Evolutionary conservation across 2,113 vertebrate species (phyloP).

Genomic region (Ammodytes marinus): DNA sequence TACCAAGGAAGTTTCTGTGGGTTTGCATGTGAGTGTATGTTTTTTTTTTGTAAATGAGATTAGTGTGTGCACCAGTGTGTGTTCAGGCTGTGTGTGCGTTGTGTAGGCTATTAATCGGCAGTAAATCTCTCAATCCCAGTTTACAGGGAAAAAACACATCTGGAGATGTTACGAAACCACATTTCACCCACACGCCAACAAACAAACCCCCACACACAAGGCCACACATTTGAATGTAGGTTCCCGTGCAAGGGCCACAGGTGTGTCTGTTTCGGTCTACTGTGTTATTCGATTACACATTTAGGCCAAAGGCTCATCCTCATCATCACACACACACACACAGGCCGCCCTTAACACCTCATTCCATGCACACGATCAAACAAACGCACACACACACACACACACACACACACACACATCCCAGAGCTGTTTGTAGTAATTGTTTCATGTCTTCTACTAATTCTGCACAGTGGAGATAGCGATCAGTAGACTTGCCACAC

Average conservation of each 20-base stretch:
- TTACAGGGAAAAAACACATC: constrained; percentile 66
- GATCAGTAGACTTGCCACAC: constrained; percentile 11
- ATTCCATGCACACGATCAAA: constrained; percentile 5
- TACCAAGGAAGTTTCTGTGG: constrained; percentile 2
- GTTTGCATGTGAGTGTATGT: constrained; percentile 7
- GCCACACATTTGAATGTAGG: not conserved
- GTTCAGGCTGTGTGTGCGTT: constrained; percentile 6
- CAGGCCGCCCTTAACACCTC: not conserved
- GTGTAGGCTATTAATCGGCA: constrained; percentile 66
- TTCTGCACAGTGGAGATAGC: not conserved
- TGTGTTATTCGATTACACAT: constrained; percentile 69
- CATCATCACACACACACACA: constrained; percentile 19
- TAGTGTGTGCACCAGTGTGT: constrained; percentile 18
- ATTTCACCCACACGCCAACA: constrained; percentile 46
- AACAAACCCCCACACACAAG: not conserved
- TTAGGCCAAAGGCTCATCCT: constrained; percentile 16
- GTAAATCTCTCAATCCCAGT: constrained; percentile 67
- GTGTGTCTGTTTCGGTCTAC: constrained; percentile 59
- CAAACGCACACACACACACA: constrained; percentile 23
- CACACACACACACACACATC: constrained; percentile 12
- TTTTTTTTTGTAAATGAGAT: no score
- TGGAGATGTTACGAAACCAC: constrained; percentile 77
- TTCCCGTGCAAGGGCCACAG: constrained; percentile 60
- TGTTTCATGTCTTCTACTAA: not conserved
- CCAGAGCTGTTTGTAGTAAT: constrained; percentile 19